These are phyloP conservation scores for Blastobasis adustella DNA, from an alignment of 2,888 invertebrate species.

Conservation along the genomic window DNA sequence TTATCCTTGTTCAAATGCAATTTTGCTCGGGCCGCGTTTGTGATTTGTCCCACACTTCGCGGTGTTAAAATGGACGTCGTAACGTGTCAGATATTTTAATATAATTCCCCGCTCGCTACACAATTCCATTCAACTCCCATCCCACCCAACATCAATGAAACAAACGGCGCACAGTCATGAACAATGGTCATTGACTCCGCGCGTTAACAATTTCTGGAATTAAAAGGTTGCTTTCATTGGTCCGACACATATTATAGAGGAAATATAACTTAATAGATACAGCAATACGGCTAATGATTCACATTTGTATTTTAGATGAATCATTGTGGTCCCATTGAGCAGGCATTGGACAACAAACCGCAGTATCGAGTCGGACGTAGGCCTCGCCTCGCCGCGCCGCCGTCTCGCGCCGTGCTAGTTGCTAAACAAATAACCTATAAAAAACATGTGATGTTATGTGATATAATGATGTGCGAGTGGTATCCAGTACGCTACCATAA, in stretches of 20 bases:
- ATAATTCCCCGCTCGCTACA: too few relatives aligned
- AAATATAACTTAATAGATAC: slow-evolving; percentile 39
- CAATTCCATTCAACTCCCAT: slow-evolving; percentile 11
- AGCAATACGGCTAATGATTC: slow-evolving; percentile 45
- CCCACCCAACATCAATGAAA: slow-evolving; percentile 21
- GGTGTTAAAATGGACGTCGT: too few relatives aligned
- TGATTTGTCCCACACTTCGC: too few relatives aligned
- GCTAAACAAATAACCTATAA: slow-evolving; percentile 65
- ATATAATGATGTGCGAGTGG: slow-evolving; percentile 68
- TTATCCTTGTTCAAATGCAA: too few relatives aligned
- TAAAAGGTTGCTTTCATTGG: slow-evolving; percentile 40
- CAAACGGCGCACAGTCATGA: slow-evolving; percentile 27
- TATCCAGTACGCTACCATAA: slow-evolving; percentile 55
- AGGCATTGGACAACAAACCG: slow-evolving; percentile 55
- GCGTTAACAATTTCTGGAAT: slow-evolving; percentile 38
- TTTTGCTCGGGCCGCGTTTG: too few relatives aligned
- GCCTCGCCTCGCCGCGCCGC: slow-evolving; percentile 21
- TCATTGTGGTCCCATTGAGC: slow-evolving; percentile 56
- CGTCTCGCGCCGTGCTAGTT: slow-evolving; percentile 36
- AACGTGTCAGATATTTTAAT: too few relatives aligned
- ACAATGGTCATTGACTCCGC: slow-evolving; percentile 43
- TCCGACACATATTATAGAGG: slow-evolving; percentile 5
- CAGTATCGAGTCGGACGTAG: slow-evolving; percentile 50
- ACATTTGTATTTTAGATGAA: slow-evolving; percentile 61
- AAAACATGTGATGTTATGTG: slow-evolving; percentile 44